Conservation (phyloP, 2,113 vertebrate genomes). For the Brachyistius frenatus region DNA sequence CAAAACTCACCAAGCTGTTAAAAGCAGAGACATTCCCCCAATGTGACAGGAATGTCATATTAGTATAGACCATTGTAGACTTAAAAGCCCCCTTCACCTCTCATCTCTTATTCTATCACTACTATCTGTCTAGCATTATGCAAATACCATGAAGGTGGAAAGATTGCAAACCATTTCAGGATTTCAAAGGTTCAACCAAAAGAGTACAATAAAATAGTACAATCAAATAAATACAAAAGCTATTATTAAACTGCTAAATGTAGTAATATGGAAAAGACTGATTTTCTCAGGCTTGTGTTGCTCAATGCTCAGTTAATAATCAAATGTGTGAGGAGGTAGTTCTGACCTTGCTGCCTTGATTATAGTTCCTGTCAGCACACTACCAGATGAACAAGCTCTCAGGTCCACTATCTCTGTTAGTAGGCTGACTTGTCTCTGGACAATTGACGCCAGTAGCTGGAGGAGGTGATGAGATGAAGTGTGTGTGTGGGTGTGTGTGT, state of each 20-base stretch:
- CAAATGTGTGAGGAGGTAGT: not conserved
- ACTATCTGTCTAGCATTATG: too few relatives aligned
- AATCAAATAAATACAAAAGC: not conserved
- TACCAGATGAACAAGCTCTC: conserved; percentile 49
- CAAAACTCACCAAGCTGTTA: too few relatives aligned
- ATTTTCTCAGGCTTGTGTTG: not conserved
- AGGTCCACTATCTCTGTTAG: conserved; percentile 59
- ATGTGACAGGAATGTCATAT: too few relatives aligned
- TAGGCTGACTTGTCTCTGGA: conserved; percentile 47
- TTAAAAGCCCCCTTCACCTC: too few relatives aligned
- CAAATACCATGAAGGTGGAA: too few relatives aligned
- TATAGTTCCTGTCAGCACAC: conserved; percentile 41
- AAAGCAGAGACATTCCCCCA: too few relatives aligned
- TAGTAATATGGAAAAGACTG: not conserved
- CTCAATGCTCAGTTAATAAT: conserved; percentile 2
- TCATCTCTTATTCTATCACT: too few relatives aligned
- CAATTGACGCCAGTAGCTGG: conserved; percentile 37
- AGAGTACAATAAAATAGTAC: too few relatives aligned
- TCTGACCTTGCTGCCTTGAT: conserved; percentile 60
- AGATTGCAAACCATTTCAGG: too few relatives aligned
- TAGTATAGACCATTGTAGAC: too few relatives aligned
- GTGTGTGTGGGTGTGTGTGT: conserved; percentile 12
- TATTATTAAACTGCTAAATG: not conserved
- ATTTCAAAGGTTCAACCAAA: too few relatives aligned
- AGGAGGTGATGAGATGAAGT: conserved; percentile 55